Percentiles rank a stretch among this genome's conserved stretches.
phyloP scores from a whole-genome alignment of 2,888 invertebrate genomes.

The Blastobasis lacticolella region DNA sequence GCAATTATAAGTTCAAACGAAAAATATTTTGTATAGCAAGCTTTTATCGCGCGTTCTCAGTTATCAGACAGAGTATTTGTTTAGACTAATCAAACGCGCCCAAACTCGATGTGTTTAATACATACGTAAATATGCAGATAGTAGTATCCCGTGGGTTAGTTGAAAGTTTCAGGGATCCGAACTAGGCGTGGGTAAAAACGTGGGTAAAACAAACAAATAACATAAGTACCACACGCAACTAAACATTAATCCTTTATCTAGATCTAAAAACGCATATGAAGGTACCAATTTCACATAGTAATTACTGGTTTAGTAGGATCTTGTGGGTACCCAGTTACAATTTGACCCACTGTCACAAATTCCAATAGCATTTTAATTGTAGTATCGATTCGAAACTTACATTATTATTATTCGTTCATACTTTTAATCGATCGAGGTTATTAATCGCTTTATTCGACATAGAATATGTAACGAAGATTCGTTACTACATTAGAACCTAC shows the following conservation, averaged over 20 bases:
- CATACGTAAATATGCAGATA: too few species aligned
- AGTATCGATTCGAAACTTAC: conserved; percentile 30
- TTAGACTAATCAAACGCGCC: too few species aligned
- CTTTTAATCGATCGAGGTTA: conserved; percentile 35
- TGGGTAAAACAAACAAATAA: not conserved
- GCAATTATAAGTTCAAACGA: too few species aligned
- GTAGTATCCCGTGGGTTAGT: too few species aligned
- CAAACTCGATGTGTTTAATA: too few species aligned
- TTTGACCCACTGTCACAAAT: conserved; percentile 49
- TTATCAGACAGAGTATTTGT: not conserved
- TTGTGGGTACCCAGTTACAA: conserved; percentile 35
- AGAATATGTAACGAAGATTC: conserved; percentile 21
- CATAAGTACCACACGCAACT: not conserved
- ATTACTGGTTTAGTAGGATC: conserved; percentile 22
- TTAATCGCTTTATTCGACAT: conserved; percentile 42
- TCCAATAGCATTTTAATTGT: conserved; percentile 39
- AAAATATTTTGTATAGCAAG: too few species aligned
- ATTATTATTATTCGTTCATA: conserved; percentile 29
- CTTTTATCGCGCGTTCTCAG: not conserved
- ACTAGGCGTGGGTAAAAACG: too few species aligned
- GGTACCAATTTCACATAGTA: conserved; percentile 35
- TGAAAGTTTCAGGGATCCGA: too few species aligned
- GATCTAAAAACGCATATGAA: conserved; percentile 42
- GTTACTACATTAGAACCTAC: too few species aligned
- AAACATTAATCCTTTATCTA: conserved; percentile 3